Percentiles rank a stretch among this genome's conserved stretches.
Conservation (phyloP, 37 sponge, comb jelly and placozoan species). For the Beroe forskalii region DNA sequence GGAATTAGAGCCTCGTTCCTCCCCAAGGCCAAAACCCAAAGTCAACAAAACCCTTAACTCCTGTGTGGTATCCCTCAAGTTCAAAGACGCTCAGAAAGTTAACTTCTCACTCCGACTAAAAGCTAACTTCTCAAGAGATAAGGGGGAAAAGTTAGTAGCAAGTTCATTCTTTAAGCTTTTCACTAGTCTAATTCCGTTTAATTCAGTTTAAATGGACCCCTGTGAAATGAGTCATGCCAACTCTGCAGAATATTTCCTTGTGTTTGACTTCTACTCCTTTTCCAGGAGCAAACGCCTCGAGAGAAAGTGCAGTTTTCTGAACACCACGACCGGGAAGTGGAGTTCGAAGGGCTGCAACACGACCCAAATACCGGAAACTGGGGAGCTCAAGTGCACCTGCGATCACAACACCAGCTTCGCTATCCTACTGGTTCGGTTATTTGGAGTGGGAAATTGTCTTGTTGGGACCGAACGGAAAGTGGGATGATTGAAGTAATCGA, state of each 20-base stretch:
- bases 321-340: neutral
- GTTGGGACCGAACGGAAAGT: no score
- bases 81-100: neutral
- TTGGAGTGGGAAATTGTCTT: no score
- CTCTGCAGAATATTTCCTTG: no score
- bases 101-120: neutral
- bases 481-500: no score
- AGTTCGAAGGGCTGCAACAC: slow-evolving; percentile 7
- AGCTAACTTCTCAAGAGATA: neutral
- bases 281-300: neutral
- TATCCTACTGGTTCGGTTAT: neutral
- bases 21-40: no score
- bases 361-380: neutral
- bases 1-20: no score
- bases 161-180: no score
- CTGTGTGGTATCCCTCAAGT: neutral
- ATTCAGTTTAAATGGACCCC: no score
- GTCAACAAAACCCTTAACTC: slow-evolving; percentile 40
- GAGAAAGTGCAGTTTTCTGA: neutral
- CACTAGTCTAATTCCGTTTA: no score
- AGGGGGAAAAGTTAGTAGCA: neutral
- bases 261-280: neutral
- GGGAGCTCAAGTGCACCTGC: neutral
- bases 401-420: slow-evolving; percentile 29
- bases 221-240: no score